Evolutionary conservation across 1,140 invertebrate species (phyloP), one percentile per base, ranked within the genome.

Genomic region (Leptinotarsa lineolata): DNA sequence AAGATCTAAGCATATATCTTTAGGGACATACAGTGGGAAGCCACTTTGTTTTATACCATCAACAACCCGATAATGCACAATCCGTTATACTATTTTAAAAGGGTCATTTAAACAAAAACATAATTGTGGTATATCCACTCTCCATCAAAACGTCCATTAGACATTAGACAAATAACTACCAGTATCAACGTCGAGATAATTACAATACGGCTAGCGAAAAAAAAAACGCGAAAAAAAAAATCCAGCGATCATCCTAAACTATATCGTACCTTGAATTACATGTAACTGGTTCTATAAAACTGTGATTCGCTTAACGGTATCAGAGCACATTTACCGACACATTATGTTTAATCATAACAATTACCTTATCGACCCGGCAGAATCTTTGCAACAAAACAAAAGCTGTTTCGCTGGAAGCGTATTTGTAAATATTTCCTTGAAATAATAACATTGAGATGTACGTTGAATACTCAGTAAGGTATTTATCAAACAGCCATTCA

Each of bases 331-430:
- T 63, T 63, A 16, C 20, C n/a, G 61, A 63, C 61, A 63, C 61
- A 63, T 63, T 63, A 63, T 63, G 8, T 63, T 30, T 30, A 63
- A 63, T 63, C 61, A 63, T 21, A 63, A 63, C 61, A 30, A 63
- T 63, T 63, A 63, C 61, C 61, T 63, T 63, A n/a, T 63, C 61
- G 60, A 63, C 11, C 24, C 24, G 20, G 61, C 61, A 63, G 61
- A 63, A 63, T 63, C 20, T 63, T 21, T 21, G 13, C 16, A 63
- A 63, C 61, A 63, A 63, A 63, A 63, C 61, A 63, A 63, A 22
- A 63, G 20, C 16, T 12, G 15, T 63, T 63, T 63, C 61, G 61
- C 61, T 63, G 20, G n/a, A 63, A 63, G 61, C 61, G 61, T 15
- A 22, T 63, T 63, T 16, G 61, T 63, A 18, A 63, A 63, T 24